Evolutionary conservation across 2,888 invertebrate genomes (phyloP).

Genomic region (Leptodirus hochenwartii): DNA sequence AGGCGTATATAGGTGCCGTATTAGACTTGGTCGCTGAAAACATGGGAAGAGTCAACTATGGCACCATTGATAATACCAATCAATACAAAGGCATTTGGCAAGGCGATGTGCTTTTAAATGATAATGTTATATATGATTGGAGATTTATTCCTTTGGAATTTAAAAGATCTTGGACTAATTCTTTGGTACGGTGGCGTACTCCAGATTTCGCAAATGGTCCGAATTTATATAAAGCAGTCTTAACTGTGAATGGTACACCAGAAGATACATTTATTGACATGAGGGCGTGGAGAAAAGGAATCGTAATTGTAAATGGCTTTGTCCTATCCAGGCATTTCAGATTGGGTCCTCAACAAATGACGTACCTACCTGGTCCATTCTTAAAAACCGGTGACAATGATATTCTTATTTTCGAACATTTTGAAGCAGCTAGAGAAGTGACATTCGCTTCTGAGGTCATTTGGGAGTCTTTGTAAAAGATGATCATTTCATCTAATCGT

Average conservation of each 20-base stretch:
- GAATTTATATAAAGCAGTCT: slow-evolving; percentile 32
- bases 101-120: slow-evolving; percentile 28
- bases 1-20: slow-evolving; percentile 14
- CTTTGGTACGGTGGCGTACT: slow-evolving; percentile 19
- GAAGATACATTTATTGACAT: slow-evolving; percentile 64
- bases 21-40: slow-evolving; percentile 44
- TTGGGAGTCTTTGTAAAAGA: too few species aligned
- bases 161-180: slow-evolving; percentile 25
- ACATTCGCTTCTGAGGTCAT: too few species aligned
- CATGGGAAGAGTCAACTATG: slow-evolving; percentile 58
- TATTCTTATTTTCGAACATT: slow-evolving; percentile 25
- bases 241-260: slow-evolving; percentile 29
- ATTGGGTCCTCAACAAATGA: slow-evolving; percentile 63
- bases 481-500: too few species aligned
- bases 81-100: slow-evolving; percentile 26
- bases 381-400: slow-evolving; percentile 27
- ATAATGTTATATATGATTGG: slow-evolving; percentile 25
- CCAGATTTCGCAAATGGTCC: slow-evolving; percentile 28
- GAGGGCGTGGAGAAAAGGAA: slow-evolving; percentile 69
- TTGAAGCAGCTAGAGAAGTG: slow-evolving; percentile 11
- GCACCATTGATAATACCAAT: slow-evolving; percentile 24
- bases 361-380: slow-evolving; percentile 67
- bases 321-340: slow-evolving; percentile 75
- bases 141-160: slow-evolving; percentile 33
- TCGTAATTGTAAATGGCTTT: slow-evolving; percentile 67